phyloP scores from a whole-genome alignment of 92 coral and sea anemone species.

The Parazoanthus darwini region DNA sequence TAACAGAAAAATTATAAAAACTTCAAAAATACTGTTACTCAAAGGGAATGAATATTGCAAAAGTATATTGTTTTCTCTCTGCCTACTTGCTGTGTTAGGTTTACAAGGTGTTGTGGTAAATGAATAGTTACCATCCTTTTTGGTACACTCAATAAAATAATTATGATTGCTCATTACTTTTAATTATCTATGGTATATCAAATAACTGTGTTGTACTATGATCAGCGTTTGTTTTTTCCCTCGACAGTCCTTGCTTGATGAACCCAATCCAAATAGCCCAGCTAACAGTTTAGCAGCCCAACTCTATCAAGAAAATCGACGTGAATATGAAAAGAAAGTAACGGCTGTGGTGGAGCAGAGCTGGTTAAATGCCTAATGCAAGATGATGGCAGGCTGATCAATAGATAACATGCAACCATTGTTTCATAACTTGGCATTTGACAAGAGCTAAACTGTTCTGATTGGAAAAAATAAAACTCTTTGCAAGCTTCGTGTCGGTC shows the following conservation, averaged over 20 bases:
- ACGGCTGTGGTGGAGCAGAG: conserved; percentile 85
- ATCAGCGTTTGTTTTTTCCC: background rate
- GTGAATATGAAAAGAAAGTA: conserved; percentile 98
- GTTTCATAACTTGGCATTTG: background rate
- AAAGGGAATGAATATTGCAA: too few relatives aligned
- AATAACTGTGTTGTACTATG: background rate
- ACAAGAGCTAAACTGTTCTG: background rate
- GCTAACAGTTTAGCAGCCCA: conserved; percentile 99
- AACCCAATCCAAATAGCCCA: conserved; percentile 99
- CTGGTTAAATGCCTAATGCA: conserved; percentile 70
- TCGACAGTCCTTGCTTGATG: conserved; percentile 91
- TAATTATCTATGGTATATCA: too few relatives aligned
- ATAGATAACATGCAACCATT: background rate
- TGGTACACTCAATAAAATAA: too few relatives aligned
- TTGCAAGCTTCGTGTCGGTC: background rate
- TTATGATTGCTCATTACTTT: too few relatives aligned
- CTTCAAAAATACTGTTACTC: too few relatives aligned
- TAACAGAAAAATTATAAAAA: too few relatives aligned
- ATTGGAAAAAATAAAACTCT: background rate
- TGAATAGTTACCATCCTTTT: too few relatives aligned
- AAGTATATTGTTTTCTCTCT: too few relatives aligned
- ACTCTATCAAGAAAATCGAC: conserved; percentile 94
- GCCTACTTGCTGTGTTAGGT: too few relatives aligned
- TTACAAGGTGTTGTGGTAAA: too few relatives aligned
- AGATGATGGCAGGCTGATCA: background rate